Evolutionary conservation across 2,888 invertebrate genomes (phyloP), one percentile per base, ranked within the genome.

Genomic region (Tetramorium bicarinatum): DNA sequence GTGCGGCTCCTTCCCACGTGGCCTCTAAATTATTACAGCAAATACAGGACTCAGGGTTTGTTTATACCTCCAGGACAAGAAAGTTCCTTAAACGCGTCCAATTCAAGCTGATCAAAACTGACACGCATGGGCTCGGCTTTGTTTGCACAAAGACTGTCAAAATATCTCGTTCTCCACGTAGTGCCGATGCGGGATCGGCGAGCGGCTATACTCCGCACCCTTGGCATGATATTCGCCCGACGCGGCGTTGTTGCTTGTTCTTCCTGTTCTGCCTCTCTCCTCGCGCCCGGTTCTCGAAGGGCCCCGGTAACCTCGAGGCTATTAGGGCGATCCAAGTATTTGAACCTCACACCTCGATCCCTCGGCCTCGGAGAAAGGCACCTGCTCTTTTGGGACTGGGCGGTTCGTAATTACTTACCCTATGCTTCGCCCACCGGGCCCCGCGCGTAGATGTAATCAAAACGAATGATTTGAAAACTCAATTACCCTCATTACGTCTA

Each of bases 391-490:
- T 92, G 92, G 93, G 91, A 93, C 93, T 93, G 93, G 93, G 94
- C 93, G 94, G 93, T 93, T 93, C 93, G 92, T 94, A 94, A 94
- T 94, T 94, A 94, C 93, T 92, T 92, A 92, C 93, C 92, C 94
- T 93, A 93, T 93, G 93, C 92, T 93, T 93, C 93, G 92, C 90
- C 92, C 93, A 92, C 91, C 93, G 92, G 92, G 91, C 91, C 91
- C 91, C 91, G 91, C 88, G 91, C 91, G 92, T 94, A 93, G 93
- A 94, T 94, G 93, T 93, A 94, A 94, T 94, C 93, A 93, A 93
- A 93, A 93, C 92, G 93, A 93, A 94, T 93, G 92, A 94, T 94
- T 93, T 93, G 94, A 94, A 94, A 94, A 94, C 94, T 94, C 94
- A 94, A 94, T 94, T 94, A 94, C 93, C 93, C 92, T 93, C 91